Conservation (phyloP, 2,888 invertebrate genomes). For the Ceriagrion tenellum region DNA sequence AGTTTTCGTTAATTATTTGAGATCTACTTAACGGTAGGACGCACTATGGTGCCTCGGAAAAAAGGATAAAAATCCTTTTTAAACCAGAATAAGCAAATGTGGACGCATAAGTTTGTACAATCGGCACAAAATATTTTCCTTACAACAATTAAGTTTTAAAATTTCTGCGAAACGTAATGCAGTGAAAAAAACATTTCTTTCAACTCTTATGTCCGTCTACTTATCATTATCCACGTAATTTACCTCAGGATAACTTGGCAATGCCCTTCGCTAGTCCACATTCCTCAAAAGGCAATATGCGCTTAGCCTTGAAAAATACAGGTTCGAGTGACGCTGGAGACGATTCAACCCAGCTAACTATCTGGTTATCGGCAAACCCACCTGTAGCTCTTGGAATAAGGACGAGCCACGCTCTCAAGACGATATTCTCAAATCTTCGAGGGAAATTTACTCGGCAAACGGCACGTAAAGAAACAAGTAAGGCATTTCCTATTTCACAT, state of each 20-base stretch:
- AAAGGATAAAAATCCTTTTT: too few relatives aligned
- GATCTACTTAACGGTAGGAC: too few relatives aligned
- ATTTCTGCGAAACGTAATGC: too few relatives aligned
- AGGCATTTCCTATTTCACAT: too few relatives aligned
- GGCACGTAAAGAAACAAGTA: too few relatives aligned
- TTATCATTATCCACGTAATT: background rate
- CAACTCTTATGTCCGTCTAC: background rate
- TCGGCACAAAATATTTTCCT: too few relatives aligned
- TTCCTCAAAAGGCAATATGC: background rate
- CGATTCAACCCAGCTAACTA: background rate
- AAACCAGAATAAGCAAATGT: too few relatives aligned
- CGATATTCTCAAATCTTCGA: background rate
- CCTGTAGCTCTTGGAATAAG: background rate
- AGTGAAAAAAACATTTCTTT: background rate
- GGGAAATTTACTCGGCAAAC: background rate
- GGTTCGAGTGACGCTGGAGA: background rate
- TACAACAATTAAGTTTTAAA: too few relatives aligned
- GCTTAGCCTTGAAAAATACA: background rate
- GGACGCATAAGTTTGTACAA: too few relatives aligned
- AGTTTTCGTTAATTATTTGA: too few relatives aligned
- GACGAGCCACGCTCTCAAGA: background rate
- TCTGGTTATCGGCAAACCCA: background rate
- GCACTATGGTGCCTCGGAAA: too few relatives aligned
- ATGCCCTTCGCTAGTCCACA: background rate
- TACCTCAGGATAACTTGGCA: background rate